These are phyloP conservation scores for Pogonomyrmex barbatus DNA, from an alignment of 1,140 invertebrate species.

Conservation along the genomic window DNA sequence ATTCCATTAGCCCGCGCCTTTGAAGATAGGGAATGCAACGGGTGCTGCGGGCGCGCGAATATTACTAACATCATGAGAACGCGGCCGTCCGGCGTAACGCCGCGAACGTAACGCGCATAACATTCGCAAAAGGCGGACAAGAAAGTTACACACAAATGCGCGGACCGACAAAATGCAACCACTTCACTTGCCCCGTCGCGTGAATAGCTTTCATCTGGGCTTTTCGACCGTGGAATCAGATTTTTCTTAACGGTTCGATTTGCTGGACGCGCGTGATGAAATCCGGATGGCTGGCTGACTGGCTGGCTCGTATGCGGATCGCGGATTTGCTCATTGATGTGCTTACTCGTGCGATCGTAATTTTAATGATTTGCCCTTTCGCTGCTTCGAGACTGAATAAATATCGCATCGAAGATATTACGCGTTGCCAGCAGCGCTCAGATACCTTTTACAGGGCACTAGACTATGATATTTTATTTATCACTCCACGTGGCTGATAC, in stretches of 20 bases:
- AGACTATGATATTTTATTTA: constrained; percentile 54
- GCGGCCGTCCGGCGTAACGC: background rate
- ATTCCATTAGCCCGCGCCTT: constrained; percentile 80
- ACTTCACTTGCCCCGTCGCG: background rate
- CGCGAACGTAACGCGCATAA: background rate
- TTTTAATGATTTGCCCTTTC: constrained; percentile 11
- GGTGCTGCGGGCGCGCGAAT: constrained; percentile 35
- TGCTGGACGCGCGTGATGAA: background rate
- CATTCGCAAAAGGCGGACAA: constrained; percentile 18
- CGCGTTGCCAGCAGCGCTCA: background rate
- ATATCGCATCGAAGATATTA: constrained; percentile 16
- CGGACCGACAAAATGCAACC: background rate
- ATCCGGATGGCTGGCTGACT: background rate
- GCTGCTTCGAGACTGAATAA: background rate
- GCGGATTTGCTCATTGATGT: background rate
- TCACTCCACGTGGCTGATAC: constrained; percentile 35
- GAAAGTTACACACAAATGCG: constrained; percentile 30
- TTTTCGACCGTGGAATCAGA: constrained; percentile 28
- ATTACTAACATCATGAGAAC: constrained; percentile 28
- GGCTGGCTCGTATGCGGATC: constrained; percentile 1
- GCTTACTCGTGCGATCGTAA: background rate
- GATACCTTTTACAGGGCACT: constrained; percentile 48
- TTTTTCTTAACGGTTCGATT: constrained; percentile 52
- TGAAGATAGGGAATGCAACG: constrained; percentile 59
- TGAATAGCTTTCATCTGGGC: constrained; percentile 9